These are phyloP conservation scores for Paralinhomoeus sp. DNA, from an alignment of 2,888 invertebrate species.

Conservation along the genomic window DNA sequence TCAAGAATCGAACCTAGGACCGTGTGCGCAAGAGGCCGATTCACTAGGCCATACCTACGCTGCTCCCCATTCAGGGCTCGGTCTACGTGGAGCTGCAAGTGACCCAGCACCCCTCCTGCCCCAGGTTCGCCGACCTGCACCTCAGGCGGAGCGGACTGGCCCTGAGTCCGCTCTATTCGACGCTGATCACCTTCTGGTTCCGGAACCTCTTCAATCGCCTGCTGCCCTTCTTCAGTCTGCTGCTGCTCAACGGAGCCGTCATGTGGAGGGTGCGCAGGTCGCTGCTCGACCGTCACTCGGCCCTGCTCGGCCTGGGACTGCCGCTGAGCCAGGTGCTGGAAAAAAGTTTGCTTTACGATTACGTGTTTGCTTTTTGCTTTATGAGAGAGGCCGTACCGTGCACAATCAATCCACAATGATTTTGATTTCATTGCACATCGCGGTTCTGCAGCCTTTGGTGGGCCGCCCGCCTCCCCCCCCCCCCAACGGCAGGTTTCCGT, in stretches of 20 bases:
- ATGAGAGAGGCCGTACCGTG: too few relatives aligned
- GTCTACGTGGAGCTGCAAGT: slow-evolving; percentile 9
- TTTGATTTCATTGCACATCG: too few relatives aligned
- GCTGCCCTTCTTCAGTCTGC: slow-evolving; percentile 11
- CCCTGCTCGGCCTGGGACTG: not conserved
- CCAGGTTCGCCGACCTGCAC: slow-evolving; percentile 7
- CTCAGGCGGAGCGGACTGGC: slow-evolving; percentile 8
- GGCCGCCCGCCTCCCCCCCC: too few relatives aligned
- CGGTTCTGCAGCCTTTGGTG: too few relatives aligned
- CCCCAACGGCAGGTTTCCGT: too few relatives aligned
- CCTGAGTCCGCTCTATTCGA: not conserved
- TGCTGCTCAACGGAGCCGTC: slow-evolving; percentile 10
- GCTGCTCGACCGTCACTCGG: not conserved
- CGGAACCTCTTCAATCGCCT: slow-evolving; percentile 14
- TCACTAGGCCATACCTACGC: not conserved
- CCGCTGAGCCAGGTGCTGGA: not conserved
- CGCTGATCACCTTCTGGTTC: slow-evolving; percentile 13
- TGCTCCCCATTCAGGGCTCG: slow-evolving; percentile 1
- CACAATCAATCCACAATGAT: too few relatives aligned
- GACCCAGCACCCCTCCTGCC: slow-evolving; percentile 8
- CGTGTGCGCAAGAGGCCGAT: too few relatives aligned
- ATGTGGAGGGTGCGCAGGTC: slow-evolving; percentile 6
- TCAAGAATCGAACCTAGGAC: too few relatives aligned
- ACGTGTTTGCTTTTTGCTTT: too few relatives aligned
- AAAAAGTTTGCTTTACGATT: too few relatives aligned